Base-by-base conservation (phyloP, 2,113 vertebrate species). In the Thalassoma bifasciatum region DNA sequence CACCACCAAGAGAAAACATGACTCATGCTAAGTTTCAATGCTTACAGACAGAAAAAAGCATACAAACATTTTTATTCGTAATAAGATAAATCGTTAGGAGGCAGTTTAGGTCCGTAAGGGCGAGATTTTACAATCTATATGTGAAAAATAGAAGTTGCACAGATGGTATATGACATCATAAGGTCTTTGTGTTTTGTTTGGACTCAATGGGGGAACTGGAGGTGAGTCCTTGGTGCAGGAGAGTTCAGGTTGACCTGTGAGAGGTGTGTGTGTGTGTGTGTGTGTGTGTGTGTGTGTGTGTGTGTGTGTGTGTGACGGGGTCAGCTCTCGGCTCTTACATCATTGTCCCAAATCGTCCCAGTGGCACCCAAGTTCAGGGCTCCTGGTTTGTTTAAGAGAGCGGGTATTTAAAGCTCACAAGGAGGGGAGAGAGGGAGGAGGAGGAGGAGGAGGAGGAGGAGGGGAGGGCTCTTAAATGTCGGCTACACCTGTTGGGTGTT, bases 401-500 rank as follows among this genome's bases (percentile, higher is more conserved):
- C 37, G 70, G 59, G 64, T 74, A 86, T 88, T 89, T 86, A 81
- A 87, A 83, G 77, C 63, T 36, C 63, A 19, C 30, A 21, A 19
- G 75, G 46, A 70, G 58, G 46, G 30, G 23, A 38, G n/a, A 38
- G 21, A 1, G 47, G n/a, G n/a, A n/a, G n/a, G n/a, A n/a, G n/a
- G n/a, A n/a, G n/a, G n/a, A n/a, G 19, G 36, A 0, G 26, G 0
- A 11, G 1, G 36, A 2, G 54, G 11, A 1, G 36, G 8, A 46
- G 1, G 10, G 13, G 30, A 37, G 5, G 51, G 47, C 22, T 80
- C 69, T 42, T 75, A 62, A 74, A 75, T 80, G 46, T 30, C 38
- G 1, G 34, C 50, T 1, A 44, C 87, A 88, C 86, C 90, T 92
- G 88, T 81, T 67, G 60, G 17, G 42, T 75, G 64, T 52, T 62